Base-by-base conservation (phyloP, 2,113 vertebrate species). In the Cebus imitator region DNA sequence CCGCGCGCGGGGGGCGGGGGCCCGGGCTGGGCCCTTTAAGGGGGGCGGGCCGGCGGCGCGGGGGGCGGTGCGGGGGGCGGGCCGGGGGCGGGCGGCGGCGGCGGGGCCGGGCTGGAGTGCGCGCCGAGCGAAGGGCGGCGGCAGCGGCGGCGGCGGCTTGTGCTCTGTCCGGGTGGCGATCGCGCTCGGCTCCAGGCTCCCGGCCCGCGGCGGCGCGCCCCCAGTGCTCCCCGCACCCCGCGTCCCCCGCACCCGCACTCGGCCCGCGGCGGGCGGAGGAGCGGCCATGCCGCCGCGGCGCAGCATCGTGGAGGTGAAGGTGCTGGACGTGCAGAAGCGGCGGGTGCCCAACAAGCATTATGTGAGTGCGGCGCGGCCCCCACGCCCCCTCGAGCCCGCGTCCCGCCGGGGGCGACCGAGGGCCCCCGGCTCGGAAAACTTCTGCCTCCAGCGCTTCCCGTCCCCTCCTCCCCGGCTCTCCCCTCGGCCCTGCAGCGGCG, bases 311-410 rank as follows among this genome's bases (percentile, higher is more conserved):
- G 98, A 99, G 98, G 99, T 99, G 98, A 98, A 98, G 98, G 99
- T 99, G 97, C 98, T 99, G 98, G 99, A 99, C 98, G 99, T 99
- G 96, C 99, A 99, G 98, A 99, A 99, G 97, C 97, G 99, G 97
- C 98, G 99, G 91, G 97, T 96, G 96, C 99, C 99, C 98, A 99
- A 99, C 98, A 99, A 99, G 96, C 99, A 99, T 98, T 99, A 99
- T 98, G 99, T 99, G 98, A 99, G 99, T 98, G 97, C 88, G 61
- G 45, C 85, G 93, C 68, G 85, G 25, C 14, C 92, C 85, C 92
- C 90, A 82, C 92, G 87, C 94, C 72, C 81, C 95, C 95, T 27
- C 23, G 58, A 27, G 61, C 90, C 73, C 21, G 45, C 16, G 90
- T 68, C 84, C 45, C 23, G 35, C 52, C 35, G 16, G 55, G 48